Percentiles rank a stretch among this genome's conserved stretches.
These are phyloP conservation scores for Champsocephalus esox DNA, from an alignment of 2,797 vertebrate species.

Conservation along the genomic window DNA sequence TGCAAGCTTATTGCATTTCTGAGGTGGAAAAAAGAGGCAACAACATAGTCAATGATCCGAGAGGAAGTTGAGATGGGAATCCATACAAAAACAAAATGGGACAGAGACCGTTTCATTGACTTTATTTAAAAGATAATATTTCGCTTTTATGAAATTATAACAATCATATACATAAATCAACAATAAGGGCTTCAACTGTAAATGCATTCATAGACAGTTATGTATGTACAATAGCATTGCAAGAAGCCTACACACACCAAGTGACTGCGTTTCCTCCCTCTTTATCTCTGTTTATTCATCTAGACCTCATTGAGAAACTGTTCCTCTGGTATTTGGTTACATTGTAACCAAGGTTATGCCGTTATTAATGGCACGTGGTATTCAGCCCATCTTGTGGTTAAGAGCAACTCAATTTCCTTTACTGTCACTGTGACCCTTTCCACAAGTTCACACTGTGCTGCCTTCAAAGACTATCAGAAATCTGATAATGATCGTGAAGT, in stretches of 20 bases:
- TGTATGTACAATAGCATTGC: background rate
- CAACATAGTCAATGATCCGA: slow-evolving; percentile 16
- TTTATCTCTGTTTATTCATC: slow-evolving; percentile 40
- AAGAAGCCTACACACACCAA: slow-evolving; percentile 1
- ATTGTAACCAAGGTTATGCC: slow-evolving; percentile 60
- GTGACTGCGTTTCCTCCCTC: background rate
- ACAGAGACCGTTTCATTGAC: background rate
- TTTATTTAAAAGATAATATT: background rate
- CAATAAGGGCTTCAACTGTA: background rate
- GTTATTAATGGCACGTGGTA: slow-evolving; percentile 33
- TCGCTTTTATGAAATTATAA: background rate
- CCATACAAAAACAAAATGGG: background rate
- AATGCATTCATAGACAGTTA: background rate
- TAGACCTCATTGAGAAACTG: slow-evolving; percentile 37
- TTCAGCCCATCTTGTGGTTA: slow-evolving; percentile 40
- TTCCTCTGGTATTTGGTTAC: slow-evolving; percentile 45
- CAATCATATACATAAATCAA: background rate
- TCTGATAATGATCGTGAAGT: accelerated
- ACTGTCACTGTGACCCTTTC: slow-evolving; percentile 45
- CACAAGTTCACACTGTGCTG: slow-evolving; percentile 39
- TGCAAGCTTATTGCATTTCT: slow-evolving; percentile 65
- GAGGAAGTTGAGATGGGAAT: slow-evolving; percentile 33
- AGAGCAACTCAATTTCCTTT: slow-evolving; percentile 41
- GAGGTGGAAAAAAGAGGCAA: slow-evolving; percentile 43
- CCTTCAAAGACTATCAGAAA: slow-evolving; percentile 39